Evolutionary conservation across 1,140 invertebrate genomes (phyloP).

Genomic region (Drepana arcuata): DNA sequence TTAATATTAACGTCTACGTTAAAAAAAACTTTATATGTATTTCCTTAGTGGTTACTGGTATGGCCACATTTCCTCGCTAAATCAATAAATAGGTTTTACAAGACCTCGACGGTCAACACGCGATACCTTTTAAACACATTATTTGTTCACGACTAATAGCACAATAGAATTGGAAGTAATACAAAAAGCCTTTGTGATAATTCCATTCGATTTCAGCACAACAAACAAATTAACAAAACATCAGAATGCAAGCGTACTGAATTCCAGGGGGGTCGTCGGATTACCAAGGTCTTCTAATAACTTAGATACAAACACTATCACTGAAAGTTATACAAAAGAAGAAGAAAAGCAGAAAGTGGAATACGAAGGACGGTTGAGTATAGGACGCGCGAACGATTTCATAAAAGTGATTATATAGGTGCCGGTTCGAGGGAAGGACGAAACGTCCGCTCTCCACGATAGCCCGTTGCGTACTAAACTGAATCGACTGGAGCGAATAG

Average conservation of each 20-base stretch:
- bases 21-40: too few relatives aligned
- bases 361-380: conserved; percentile 27
- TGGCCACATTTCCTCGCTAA: too few relatives aligned
- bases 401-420: conserved; percentile 27
- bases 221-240: too few relatives aligned
- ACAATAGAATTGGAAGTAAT: conserved; percentile 6
- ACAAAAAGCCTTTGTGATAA: conserved; percentile 3
- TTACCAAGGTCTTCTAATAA: conserved; percentile 16
- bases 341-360: neutral
- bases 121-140: conserved; percentile 20
- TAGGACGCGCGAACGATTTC: conserved; percentile 37
- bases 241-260: too few relatives aligned
- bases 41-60: too few relatives aligned
- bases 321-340: too few relatives aligned
- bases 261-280: too few relatives aligned
- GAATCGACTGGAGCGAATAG: conserved; percentile 39
- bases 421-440: conserved; percentile 22
- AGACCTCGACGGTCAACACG: conserved; percentile 23
- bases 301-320: conserved; percentile 7
- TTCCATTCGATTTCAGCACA: too few relatives aligned
- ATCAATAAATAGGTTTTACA: conserved; percentile 27
- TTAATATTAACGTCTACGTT: too few relatives aligned
- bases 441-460: conserved; percentile 27
- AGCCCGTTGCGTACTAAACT: conserved; percentile 47
- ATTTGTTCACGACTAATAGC: conserved; percentile 13